A percentile compares a stretch with the other conserved stretches of the same genome.
Conservation (phyloP, 2,888 invertebrate genomes). For the Papilio protenor region DNA sequence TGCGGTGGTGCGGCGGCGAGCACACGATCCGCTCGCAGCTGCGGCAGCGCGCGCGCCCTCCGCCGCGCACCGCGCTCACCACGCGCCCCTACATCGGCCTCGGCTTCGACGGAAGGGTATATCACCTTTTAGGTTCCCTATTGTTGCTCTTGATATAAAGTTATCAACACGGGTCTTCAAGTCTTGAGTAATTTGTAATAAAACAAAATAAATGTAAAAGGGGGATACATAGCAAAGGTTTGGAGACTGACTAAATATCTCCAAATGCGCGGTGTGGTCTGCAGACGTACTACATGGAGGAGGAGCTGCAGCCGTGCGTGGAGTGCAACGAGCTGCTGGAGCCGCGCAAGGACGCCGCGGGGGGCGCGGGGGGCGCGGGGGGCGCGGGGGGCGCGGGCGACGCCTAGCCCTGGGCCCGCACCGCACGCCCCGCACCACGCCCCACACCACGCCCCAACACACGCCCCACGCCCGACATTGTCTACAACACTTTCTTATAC, state of each 20-base stretch:
- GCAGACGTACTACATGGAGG: constrained; percentile 68
- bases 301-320: constrained; percentile 64
- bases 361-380: too few species aligned
- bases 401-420: constrained; percentile 1
- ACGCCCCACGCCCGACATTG: neutral
- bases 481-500: constrained; percentile 6
- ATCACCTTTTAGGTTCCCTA: neutral
- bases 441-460: neutral
- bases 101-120: constrained; percentile 69
- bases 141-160: too few species aligned
- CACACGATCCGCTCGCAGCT: constrained; percentile 61
- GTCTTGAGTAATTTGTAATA: too few species aligned
- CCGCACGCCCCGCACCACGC: neutral
- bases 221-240: too few species aligned
- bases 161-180: too few species aligned
- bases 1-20: constrained; percentile 71
- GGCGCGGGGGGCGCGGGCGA: constrained; percentile 51
- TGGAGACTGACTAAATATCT: too few species aligned
- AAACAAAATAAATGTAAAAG: too few species aligned
- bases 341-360: constrained; percentile 10
- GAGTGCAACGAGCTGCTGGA: constrained; percentile 61
- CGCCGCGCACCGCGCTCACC: neutral
- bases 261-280: neutral
- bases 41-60: constrained; percentile 51
- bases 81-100: constrained; percentile 56